Evolutionary conservation across 2,888 invertebrate species (phyloP), one percentile per base, ranked within the genome.

Genomic region (Oscheius sp.): DNA sequence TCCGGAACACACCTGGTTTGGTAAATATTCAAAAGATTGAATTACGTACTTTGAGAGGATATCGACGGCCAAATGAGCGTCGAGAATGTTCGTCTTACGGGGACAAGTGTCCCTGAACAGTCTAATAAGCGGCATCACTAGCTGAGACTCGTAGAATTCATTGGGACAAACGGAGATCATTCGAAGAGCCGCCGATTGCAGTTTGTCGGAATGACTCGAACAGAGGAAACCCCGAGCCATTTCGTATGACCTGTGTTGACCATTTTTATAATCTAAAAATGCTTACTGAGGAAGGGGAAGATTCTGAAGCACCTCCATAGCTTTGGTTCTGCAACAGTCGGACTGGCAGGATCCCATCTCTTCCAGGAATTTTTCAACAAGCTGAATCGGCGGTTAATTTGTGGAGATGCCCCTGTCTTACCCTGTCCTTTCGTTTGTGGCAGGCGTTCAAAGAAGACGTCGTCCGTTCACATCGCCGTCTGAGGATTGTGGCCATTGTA

Each of bases 101-200:
- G 78, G 77, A 56, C 85, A 85, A 0, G 81, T 83, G 72, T 85
- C 79, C 5, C 85, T 78, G 84, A 85, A 85, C 21, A 82, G 25
- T 7, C 64, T 71, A n/a, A 84, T 72, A 18, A 84, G 76, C n/a
- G 70, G 69, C 13, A 73, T 69, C 43, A 75, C 77, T 3, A 82
- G 58, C 75, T 84, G 74, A 1, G 66, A 64, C 12, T 78, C 76
- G 43, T 81, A 83, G 27, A 74, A 49, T 12, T 74, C 71, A 21
- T n/a, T 43, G 6, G 66, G 66, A 5, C 41, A 23, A n/a, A 35
- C 23, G 12, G 43, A 23, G 52, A 84, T 76, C 5, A 84, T 66
- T 12, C 74, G 75, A 0, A 81, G 75, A 1, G 83, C 80, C 0
- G 78, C 70, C 35, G 73, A 78, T 52, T 78, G 76, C 2, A 76